phyloP scores from a whole-genome alignment of 92 coral and sea anemone genomes.

The Montipora capitata region DNA sequence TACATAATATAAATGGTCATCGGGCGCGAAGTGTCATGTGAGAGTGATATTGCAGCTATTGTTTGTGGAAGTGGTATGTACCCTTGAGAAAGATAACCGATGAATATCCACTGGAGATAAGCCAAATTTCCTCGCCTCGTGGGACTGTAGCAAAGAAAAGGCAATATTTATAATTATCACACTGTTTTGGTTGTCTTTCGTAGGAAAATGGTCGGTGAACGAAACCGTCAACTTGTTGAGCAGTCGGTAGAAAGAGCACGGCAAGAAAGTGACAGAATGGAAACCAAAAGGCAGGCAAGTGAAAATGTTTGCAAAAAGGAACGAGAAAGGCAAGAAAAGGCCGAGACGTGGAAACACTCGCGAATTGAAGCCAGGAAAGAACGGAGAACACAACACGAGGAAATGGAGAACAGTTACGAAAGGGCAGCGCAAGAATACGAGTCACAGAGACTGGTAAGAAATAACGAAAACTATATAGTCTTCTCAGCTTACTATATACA shows the following conservation, averaged over 20 bases:
- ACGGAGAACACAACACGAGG: conserved; percentile 79
- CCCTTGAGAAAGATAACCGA: too few species aligned
- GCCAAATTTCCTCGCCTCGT: too few species aligned
- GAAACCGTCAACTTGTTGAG: conserved; percentile 79
- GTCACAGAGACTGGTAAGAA: conserved; percentile 86
- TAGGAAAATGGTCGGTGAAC: conserved; percentile 82
- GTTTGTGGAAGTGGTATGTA: too few species aligned
- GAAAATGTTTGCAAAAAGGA: conserved; percentile 77
- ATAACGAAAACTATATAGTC: too few species aligned
- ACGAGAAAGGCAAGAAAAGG: conserved; percentile 82
- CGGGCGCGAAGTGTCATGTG: too few species aligned
- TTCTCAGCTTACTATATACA: too few species aligned
- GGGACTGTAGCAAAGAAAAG: too few species aligned
- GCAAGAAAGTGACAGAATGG: conserved; percentile 73
- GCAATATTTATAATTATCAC: not conserved
- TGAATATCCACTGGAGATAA: too few species aligned
- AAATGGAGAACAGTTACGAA: conserved; percentile 91
- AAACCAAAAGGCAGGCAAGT: conserved; percentile 69
- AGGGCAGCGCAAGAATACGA: conserved; percentile 77
- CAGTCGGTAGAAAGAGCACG: conserved; percentile 67
- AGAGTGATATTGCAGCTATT: too few species aligned
- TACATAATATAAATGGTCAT: too few species aligned
- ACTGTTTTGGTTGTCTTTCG: not conserved
- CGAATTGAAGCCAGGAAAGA: conserved; percentile 89
- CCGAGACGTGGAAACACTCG: conserved; percentile 87